These are phyloP conservation scores for Drosophila mercatorum DNA, from an alignment of 2,888 invertebrate species.

Conservation along the genomic window DNA sequence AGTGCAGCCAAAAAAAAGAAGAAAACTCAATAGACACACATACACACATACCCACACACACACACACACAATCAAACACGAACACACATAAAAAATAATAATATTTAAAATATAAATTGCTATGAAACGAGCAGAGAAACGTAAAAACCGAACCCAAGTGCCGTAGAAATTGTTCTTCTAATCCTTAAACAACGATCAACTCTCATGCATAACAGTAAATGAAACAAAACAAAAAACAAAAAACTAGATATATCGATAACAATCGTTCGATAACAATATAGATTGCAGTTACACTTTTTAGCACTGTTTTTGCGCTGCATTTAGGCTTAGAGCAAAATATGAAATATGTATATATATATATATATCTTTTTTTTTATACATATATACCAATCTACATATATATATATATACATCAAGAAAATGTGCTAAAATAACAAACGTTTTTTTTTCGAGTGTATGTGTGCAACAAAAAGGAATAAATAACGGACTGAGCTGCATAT, in stretches of 20 bases:
- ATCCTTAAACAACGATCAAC: slow-evolving; percentile 44
- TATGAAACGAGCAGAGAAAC: slow-evolving; percentile 13
- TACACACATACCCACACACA: slow-evolving; percentile 26
- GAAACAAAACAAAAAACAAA: slow-evolving; percentile 4
- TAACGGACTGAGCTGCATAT: slow-evolving; percentile 36
- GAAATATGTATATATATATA: slow-evolving; percentile 4
- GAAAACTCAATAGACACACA: neutral
- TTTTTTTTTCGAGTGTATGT: slow-evolving; percentile 32
- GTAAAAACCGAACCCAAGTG: slow-evolving; percentile 39
- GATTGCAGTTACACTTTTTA: slow-evolving; percentile 19
- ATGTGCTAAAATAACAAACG: slow-evolving; percentile 19
- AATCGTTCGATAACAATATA: slow-evolving; percentile 3
- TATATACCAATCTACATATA: slow-evolving; percentile 5
- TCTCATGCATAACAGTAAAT: slow-evolving; percentile 29
- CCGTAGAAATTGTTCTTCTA: slow-evolving; percentile 31
- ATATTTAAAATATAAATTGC: slow-evolving; percentile 14
- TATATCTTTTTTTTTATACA: neutral
- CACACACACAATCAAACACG: slow-evolving; percentile 1
- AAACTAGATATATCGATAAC: neutral
- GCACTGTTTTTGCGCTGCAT: slow-evolving; percentile 36
- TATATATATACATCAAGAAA: slow-evolving; percentile 2
- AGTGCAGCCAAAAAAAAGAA: slow-evolving; percentile 19
- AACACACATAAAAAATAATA: slow-evolving; percentile 5
- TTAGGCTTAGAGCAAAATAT: slow-evolving; percentile 18
- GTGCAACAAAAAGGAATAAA: neutral